Percentiles rank a stretch among this genome's conserved stretches.
Conservation (phyloP, 30 jellyfish, hydroid and myxozoan species). For the Pelagia noctiluca region DNA sequence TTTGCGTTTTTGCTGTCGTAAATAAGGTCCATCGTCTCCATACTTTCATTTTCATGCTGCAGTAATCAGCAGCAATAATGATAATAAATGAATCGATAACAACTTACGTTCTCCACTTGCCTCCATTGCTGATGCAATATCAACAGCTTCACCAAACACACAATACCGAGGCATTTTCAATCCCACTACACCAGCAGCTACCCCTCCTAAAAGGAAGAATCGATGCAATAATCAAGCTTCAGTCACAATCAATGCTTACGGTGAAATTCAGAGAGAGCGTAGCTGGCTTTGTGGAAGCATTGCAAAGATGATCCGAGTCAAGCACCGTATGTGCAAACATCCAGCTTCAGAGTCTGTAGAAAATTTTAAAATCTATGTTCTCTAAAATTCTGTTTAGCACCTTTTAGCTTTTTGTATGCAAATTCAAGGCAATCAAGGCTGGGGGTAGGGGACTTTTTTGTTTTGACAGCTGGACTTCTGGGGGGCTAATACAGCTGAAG, state of each 20-base stretch:
- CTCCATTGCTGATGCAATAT: conserved; percentile 75
- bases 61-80: background rate
- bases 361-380: background rate
- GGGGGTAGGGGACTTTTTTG: too few species aligned
- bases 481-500: too few species aligned
- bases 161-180: conserved; percentile 90
- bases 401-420: too few species aligned
- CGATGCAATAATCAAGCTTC: too few species aligned
- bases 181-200: conserved; percentile 95
- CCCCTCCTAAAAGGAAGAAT: conserved; percentile 50
- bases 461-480: too few species aligned
- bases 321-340: background rate
- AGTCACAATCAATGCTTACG: too few species aligned
- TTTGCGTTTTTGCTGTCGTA: too few species aligned
- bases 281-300: background rate
- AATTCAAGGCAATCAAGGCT: too few species aligned
- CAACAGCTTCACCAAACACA: conserved; percentile 89
- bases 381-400: background rate
- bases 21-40: background rate
- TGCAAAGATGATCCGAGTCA: background rate
- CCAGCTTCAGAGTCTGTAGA: background rate
- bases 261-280: background rate
- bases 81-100: background rate
- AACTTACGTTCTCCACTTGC: conserved; percentile 80
- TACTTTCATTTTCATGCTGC: background rate